Conservation (phyloP, 2,113 vertebrate species). For the Limanda limanda region DNA sequence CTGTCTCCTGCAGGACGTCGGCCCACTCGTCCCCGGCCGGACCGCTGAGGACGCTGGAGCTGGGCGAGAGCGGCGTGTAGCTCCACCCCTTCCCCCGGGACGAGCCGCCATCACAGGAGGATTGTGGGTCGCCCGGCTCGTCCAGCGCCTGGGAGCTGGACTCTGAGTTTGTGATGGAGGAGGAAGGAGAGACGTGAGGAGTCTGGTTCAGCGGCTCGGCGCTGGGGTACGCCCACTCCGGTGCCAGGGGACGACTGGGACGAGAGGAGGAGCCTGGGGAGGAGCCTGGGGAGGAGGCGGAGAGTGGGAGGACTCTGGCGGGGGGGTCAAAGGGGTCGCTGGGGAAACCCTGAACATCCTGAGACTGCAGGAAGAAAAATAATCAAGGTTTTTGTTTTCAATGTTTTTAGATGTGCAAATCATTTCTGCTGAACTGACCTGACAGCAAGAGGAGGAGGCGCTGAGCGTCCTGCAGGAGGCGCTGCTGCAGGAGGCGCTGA, state of each 20-base stretch:
- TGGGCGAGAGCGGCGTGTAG: constrained; percentile 56
- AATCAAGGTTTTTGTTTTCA: not conserved
- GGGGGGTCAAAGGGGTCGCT: constrained; percentile 33
- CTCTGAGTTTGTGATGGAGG: constrained; percentile 73
- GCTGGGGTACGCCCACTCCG: constrained; percentile 63
- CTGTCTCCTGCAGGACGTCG: constrained; percentile 64
- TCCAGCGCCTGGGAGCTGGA: constrained; percentile 53
- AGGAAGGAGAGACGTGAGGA: constrained; percentile 66
- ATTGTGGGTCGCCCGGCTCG: constrained; percentile 74
- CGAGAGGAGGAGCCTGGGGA: constrained; percentile 74
- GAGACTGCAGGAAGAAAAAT: constrained; percentile 66
- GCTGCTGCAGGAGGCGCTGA: constrained; percentile 69
- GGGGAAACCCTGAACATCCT: constrained; percentile 68
- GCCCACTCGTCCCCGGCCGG: not conserved
- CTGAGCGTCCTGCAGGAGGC: constrained; percentile 75
- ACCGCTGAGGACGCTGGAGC: constrained; percentile 35
- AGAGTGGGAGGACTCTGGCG: constrained; percentile 26
- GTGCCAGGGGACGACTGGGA: constrained; percentile 45
- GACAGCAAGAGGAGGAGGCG: constrained; percentile 55
- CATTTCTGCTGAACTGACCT: constrained; percentile 44
- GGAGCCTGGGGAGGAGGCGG: constrained; percentile 54
- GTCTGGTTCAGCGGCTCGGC: constrained; percentile 12
- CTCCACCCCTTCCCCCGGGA: constrained; percentile 74
- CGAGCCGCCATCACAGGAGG: constrained; percentile 17
- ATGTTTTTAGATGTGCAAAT: not conserved